phyloP scores from a whole-genome alignment of 2,888 invertebrate genomes.

The Apotomis betuletana region DNA sequence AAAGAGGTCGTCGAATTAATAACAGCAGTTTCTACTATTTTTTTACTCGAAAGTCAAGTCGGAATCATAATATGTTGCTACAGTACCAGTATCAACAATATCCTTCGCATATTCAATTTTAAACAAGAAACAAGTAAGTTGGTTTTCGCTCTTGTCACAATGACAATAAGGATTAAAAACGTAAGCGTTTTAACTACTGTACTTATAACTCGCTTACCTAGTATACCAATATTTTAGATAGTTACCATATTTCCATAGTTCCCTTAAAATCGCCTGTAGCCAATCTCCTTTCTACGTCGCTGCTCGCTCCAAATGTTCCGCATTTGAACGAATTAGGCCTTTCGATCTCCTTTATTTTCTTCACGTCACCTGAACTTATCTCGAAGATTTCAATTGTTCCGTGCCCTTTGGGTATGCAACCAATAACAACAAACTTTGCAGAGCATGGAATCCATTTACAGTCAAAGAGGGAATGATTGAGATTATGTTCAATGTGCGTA shows the following conservation, averaged over 20 bases:
- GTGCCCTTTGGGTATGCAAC: slow-evolving; percentile 92
- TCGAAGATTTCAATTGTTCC: slow-evolving; percentile 93
- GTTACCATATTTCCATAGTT: slow-evolving; percentile 91
- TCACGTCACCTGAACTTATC: slow-evolving; percentile 87
- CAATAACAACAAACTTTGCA: slow-evolving; percentile 95
- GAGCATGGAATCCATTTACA: slow-evolving; percentile 98
- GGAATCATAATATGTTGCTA: too few relatives aligned
- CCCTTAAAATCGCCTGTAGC: slow-evolving; percentile 97
- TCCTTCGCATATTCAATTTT: too few relatives aligned
- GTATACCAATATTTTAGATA: too few relatives aligned
- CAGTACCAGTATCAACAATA: too few relatives aligned
- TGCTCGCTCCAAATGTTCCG: slow-evolving; percentile 95
- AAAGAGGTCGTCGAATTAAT: too few relatives aligned
- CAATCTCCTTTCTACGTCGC: slow-evolving; percentile 89
- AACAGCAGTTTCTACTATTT: too few relatives aligned
- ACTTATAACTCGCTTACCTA: too few relatives aligned
- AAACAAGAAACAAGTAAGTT: too few relatives aligned
- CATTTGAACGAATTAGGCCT: slow-evolving; percentile 95
- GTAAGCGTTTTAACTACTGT: too few relatives aligned
- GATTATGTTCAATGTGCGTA: slow-evolving; percentile 90
- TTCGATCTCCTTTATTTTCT: slow-evolving; percentile 88
- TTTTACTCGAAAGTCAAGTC: too few relatives aligned
- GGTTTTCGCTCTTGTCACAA: too few relatives aligned
- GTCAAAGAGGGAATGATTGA: slow-evolving; percentile 94
- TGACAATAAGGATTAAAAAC: too few relatives aligned